Percentiles rank a stretch among this genome's conserved stretches.
These are phyloP conservation scores for Pocillopora verrucosa DNA, from an alignment of 64 coral and sea anemone genomes.

Conservation along the genomic window DNA sequence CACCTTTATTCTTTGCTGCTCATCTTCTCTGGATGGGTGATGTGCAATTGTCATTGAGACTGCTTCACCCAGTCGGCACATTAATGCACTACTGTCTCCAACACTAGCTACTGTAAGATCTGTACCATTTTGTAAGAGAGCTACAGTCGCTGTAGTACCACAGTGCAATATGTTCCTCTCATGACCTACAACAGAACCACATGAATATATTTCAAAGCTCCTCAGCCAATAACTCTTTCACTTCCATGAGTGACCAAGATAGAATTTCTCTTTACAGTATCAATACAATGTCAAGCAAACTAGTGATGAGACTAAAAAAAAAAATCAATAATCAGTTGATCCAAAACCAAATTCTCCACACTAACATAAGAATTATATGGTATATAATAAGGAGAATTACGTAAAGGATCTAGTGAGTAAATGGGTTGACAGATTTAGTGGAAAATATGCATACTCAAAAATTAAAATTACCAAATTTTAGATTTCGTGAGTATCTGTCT, in stretches of 20 bases:
- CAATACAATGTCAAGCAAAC: no score
- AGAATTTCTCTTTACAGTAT: neutral
- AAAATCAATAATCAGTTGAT: no score
- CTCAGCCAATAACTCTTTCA: neutral
- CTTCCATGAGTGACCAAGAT: neutral
- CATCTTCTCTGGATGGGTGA: conserved; percentile 75
- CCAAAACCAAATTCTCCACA: no score
- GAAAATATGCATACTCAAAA: no score
- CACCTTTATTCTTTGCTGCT: conserved; percentile 73
- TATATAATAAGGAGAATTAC: no score
- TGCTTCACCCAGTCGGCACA: conserved; percentile 73
- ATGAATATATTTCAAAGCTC: neutral
- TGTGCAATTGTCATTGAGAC: conserved; percentile 73
- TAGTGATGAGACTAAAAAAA: no score
- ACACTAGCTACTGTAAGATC: conserved; percentile 81
- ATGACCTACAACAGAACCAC: neutral
- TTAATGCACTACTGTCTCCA: conserved; percentile 85
- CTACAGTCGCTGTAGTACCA: conserved; percentile 93
- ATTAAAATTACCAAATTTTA: no score
- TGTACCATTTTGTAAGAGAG: conserved; percentile 73
- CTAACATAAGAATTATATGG: no score
- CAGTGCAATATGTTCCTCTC: neutral
- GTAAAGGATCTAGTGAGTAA: no score
- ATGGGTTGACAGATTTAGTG: no score
- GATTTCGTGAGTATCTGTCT: no score